A percentile compares a stretch with the other conserved stretches of the same genome.
Evolutionary conservation across 2,797 vertebrate genomes (phyloP).

Genomic region (Sus cebifrons): DNA sequence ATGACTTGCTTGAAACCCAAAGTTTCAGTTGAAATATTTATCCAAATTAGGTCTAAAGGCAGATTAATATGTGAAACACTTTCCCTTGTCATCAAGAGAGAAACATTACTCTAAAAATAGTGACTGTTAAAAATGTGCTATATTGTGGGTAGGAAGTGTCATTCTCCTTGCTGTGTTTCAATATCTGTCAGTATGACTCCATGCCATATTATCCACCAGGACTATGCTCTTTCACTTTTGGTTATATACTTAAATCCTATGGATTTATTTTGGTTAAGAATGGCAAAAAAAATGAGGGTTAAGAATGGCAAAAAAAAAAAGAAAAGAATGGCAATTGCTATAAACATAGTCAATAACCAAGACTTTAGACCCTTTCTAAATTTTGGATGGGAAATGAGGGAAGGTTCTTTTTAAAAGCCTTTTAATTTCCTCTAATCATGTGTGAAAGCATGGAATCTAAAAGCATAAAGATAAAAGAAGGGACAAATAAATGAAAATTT

Average conservation of each 20-base stretch:
- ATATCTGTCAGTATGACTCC: background rate
- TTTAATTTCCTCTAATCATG: background rate
- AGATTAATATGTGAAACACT: conserved; percentile 52
- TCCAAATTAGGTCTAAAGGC: conserved; percentile 33
- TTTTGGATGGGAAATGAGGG: background rate
- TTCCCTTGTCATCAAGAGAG: background rate
- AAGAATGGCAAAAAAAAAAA: too few relatives aligned
- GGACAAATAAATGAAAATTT: background rate
- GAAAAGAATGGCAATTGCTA: background rate
- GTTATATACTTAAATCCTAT: background rate
- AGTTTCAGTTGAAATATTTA: conserved; percentile 53
- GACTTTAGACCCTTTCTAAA: conserved; percentile 11
- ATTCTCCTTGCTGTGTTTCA: conserved; percentile 41
- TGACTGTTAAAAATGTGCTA: background rate
- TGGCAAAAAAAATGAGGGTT: background rate
- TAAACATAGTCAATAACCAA: conserved; percentile 13
- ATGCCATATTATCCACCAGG: background rate
- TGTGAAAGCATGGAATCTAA: background rate
- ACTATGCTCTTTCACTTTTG: background rate
- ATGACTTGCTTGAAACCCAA: conserved; percentile 39
- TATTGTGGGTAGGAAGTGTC: background rate
- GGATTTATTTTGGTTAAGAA: background rate
- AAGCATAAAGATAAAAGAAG: background rate
- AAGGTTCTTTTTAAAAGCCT: background rate
- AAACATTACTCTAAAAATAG: conserved; percentile 40